Conservation (phyloP, 2,797 vertebrate species). For the Danio choprae region DNA sequence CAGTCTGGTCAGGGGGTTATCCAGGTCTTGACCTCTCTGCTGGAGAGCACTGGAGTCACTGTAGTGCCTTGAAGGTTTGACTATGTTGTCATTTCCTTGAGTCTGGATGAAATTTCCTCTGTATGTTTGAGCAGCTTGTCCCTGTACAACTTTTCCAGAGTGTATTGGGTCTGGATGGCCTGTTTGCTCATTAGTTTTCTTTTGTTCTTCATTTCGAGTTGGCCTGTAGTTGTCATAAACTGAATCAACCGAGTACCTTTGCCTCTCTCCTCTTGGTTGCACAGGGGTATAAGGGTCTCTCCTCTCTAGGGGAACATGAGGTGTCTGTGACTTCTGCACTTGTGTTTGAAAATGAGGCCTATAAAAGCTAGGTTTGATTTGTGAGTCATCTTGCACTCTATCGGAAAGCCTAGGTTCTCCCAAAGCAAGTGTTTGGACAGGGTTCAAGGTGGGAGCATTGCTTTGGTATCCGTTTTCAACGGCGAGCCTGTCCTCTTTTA, state of each 20-base stretch:
- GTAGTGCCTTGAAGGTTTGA: slow-evolving; percentile 67
- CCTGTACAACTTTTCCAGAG: slow-evolving; percentile 69
- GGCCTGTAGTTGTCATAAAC: slow-evolving; percentile 55
- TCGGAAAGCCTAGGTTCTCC: slow-evolving; percentile 63
- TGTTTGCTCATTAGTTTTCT: slow-evolving; percentile 64
- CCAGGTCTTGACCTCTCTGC: slow-evolving; percentile 65
- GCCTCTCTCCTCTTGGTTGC: slow-evolving; percentile 71
- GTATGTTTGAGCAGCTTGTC: slow-evolving; percentile 63
- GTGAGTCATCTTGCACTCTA: slow-evolving; percentile 70
- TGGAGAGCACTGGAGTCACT: slow-evolving; percentile 59
- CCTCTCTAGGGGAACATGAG: slow-evolving; percentile 60
- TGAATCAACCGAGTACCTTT: slow-evolving; percentile 63
- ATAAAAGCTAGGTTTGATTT: slow-evolving; percentile 69
- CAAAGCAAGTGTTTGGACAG: slow-evolving; percentile 32
- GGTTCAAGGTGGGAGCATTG: slow-evolving; percentile 56
- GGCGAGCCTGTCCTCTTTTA: slow-evolving; percentile 43
- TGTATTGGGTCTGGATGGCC: slow-evolving; percentile 63
- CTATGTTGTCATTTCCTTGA: slow-evolving; percentile 59
- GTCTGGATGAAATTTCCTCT: slow-evolving; percentile 54
- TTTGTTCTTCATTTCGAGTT: slow-evolving; percentile 65
- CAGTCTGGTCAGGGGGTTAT: slow-evolving; percentile 78
- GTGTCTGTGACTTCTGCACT: slow-evolving; percentile 52
- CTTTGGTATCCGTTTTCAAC: slow-evolving; percentile 85
- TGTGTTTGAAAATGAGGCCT: slow-evolving; percentile 69
- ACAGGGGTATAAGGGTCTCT: slow-evolving; percentile 64